Evolutionary conservation across 2,888 invertebrate genomes (phyloP), one percentile per base, ranked within the genome.

Genomic region (Teleiodes luculella): DNA sequence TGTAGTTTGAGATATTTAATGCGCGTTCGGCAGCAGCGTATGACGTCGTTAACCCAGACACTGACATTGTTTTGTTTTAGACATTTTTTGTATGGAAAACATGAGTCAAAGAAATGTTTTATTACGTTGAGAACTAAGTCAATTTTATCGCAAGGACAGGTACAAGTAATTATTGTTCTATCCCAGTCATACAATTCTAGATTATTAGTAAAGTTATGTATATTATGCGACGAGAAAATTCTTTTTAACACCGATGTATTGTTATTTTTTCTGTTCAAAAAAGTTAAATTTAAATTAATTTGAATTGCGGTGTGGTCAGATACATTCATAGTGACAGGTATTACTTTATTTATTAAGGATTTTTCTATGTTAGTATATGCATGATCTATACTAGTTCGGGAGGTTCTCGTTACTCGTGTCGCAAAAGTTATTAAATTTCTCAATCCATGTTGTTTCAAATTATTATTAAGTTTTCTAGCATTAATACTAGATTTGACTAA

Each of bases 41-140:
- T 24, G 6, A 13, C 14, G 13, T 49, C n/a, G 36, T 13, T 49
- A 1, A 49, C 49, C 49, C 49, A 49, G 13, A 28, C 36, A 18
- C 24, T 36, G 1, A 28, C 24, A 36, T 8, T 14, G 11, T 37
- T 14, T 13, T 28, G 36, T 8, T 14, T 1, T 7, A 28, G 49
- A n/a, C 37, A 37, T 36, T 36, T 37, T 37, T 49, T 49, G 4
- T 36, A 8, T 3, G 48, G 48, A 6, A 48, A 48, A 24, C 36
- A 20, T 5, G 33, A 16, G 2, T 48, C 48, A 18, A 36, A 36
- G 11, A n/a, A 48, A 20, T 48, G 39, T 39, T 39, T 39, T 39
- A 39, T 41, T 41, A 20, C 20, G 8, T 3, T 20, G 1, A 41
- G 16, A 18, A 41, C 41, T 16, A 18, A 18, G 20, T 20, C 20